A percentile compares a stretch with the other conserved stretches of the same genome.
Conservation (phyloP, 92 coral and sea anemone genomes). For the Bergia puertoricense region DNA sequence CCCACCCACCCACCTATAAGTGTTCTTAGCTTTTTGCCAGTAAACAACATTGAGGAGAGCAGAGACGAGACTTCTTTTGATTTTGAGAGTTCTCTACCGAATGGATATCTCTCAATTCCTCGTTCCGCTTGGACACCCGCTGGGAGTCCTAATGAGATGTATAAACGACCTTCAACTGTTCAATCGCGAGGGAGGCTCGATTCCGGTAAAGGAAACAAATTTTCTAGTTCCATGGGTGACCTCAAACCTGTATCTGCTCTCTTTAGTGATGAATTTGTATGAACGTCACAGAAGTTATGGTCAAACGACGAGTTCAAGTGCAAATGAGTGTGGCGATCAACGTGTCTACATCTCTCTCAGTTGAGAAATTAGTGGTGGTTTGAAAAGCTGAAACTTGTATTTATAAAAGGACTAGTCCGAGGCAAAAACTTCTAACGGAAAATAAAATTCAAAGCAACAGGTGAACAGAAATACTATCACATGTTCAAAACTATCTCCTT, state of each 20-base stretch:
- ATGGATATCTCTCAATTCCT: neutral
- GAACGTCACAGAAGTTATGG: neutral
- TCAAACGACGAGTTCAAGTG: neutral
- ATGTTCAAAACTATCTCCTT: no score
- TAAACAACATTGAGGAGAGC: conserved; percentile 9
- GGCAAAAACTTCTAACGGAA: no score
- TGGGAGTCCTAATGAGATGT: neutral
- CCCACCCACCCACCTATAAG: neutral
- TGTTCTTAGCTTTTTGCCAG: conserved; percentile 23
- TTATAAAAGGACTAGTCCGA: no score
- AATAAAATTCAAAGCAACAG: no score
- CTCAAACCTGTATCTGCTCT: neutral
- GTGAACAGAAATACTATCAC: no score
- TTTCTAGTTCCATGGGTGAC: neutral
- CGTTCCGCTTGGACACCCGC: conserved; percentile 23
- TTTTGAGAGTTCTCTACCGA: neutral
- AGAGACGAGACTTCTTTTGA: neutral
- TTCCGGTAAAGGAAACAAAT: neutral
- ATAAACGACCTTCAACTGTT: neutral
- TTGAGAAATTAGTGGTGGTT: no score
- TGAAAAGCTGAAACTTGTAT: no score
- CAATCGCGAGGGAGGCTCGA: neutral
- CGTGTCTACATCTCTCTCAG: no score
- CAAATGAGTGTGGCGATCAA: no score
- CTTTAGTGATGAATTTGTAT: neutral